Conservation (phyloP, 2,113 vertebrate species). For the Balaenoptera acutorostrata region DNA sequence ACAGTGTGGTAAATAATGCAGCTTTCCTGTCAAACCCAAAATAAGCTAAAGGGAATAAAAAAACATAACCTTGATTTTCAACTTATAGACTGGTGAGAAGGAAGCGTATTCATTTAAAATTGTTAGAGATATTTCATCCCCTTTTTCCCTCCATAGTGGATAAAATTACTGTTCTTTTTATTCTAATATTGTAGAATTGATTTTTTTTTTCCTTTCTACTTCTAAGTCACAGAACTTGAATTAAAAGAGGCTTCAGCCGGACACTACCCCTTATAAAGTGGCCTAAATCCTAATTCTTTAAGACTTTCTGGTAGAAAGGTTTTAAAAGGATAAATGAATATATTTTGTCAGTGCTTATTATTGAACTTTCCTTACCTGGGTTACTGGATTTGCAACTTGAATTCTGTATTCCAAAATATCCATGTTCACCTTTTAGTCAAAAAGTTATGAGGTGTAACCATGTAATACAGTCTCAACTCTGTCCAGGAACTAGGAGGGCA, state of each 20-base stretch:
- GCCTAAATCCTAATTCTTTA: neutral
- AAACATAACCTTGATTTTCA: neutral
- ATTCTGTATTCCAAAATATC: neutral
- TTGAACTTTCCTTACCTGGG: constrained; percentile 17
- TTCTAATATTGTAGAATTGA: neutral
- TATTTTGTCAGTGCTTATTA: neutral
- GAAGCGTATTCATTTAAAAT: neutral
- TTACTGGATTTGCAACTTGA: neutral
- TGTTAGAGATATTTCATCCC: neutral
- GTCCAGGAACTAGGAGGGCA: neutral
- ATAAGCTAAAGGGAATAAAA: neutral
- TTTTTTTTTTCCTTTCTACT: too few species aligned
- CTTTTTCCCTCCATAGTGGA: neutral
- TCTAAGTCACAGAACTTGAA: neutral
- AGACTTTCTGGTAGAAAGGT: neutral
- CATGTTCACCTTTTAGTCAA: neutral
- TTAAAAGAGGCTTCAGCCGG: neutral
- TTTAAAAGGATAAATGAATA: neutral
- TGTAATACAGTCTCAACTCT: neutral
- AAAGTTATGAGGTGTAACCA: neutral
- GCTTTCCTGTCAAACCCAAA: neutral
- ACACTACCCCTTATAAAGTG: neutral
- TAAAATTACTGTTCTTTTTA: neutral
- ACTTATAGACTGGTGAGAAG: neutral
- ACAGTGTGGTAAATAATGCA: neutral